Evolutionary conservation across 2,113 vertebrate genomes (phyloP).

Genomic region (Stomatorhinus ivindoensis): DNA sequence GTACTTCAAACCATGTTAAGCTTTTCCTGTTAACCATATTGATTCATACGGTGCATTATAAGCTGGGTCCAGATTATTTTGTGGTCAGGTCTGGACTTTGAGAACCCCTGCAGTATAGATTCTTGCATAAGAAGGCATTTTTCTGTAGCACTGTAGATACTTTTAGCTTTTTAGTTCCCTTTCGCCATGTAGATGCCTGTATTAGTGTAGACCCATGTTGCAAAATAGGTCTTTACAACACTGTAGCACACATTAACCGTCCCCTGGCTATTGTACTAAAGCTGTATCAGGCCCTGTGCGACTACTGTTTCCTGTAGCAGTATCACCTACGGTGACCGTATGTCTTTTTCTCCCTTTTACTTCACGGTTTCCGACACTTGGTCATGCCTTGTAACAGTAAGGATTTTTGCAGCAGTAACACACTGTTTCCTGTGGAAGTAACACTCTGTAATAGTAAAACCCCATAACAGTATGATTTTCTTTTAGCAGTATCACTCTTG

Average conservation of each 20-base stretch:
- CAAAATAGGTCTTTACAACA: background rate
- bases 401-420: background rate
- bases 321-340: background rate
- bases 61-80: background rate
- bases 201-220: background rate
- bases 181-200: background rate
- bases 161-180: background rate
- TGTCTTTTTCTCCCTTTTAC: background rate
- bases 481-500: background rate
- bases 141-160: background rate
- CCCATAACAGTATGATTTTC: background rate
- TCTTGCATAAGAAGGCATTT: background rate
- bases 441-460: background rate
- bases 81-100: background rate
- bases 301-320: background rate
- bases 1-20: background rate
- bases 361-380: background rate
- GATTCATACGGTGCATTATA: background rate
- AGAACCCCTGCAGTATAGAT: background rate
- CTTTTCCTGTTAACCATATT: background rate
- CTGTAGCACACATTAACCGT: background rate
- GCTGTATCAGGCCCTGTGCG: background rate
- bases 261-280: background rate
- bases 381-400: background rate
- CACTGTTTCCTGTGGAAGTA: background rate